These are phyloP conservation scores for Charina bottae DNA, from an alignment of 2,113 vertebrate genomes.

Conservation along the genomic window DNA sequence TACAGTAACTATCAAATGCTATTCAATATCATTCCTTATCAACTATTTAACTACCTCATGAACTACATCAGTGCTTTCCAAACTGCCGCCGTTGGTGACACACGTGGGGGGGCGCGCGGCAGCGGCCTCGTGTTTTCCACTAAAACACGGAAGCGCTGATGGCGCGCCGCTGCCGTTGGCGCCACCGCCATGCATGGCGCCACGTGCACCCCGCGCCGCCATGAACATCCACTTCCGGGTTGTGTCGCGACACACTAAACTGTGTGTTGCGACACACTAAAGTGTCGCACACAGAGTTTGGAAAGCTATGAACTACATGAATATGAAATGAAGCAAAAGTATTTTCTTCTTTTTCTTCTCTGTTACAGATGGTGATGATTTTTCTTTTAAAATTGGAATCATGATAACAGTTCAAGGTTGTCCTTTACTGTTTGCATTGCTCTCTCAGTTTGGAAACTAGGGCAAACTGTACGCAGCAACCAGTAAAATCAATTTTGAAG, in stretches of 20 bases:
- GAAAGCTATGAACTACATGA: neutral
- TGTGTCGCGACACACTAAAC: too few species aligned
- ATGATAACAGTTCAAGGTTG: neutral
- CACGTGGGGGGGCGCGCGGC: too few species aligned
- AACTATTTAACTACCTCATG: neutral
- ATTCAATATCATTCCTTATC: neutral
- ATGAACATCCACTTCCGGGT: too few species aligned
- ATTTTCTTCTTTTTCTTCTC: neutral
- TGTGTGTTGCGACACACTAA: too few species aligned
- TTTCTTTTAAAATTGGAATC: neutral
- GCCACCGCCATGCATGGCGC: too few species aligned
- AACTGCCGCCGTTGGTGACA: too few species aligned
- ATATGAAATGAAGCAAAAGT: neutral
- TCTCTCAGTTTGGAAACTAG: conserved; percentile 56
- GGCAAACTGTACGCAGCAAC: conserved; percentile 6
- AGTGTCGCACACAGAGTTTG: too few species aligned
- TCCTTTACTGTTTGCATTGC: conserved; percentile 43
- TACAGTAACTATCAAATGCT: neutral
- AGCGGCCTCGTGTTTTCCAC: too few species aligned
- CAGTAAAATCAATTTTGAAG: conserved; percentile 57
- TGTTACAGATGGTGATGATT: neutral
- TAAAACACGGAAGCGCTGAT: too few species aligned
- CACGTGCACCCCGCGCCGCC: too few species aligned
- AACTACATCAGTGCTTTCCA: too few species aligned
- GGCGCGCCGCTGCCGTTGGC: too few species aligned